These are phyloP conservation scores for Microcaecilia unicolor DNA, from an alignment of 2,797 vertebrate species.

Conservation along the genomic window DNA sequence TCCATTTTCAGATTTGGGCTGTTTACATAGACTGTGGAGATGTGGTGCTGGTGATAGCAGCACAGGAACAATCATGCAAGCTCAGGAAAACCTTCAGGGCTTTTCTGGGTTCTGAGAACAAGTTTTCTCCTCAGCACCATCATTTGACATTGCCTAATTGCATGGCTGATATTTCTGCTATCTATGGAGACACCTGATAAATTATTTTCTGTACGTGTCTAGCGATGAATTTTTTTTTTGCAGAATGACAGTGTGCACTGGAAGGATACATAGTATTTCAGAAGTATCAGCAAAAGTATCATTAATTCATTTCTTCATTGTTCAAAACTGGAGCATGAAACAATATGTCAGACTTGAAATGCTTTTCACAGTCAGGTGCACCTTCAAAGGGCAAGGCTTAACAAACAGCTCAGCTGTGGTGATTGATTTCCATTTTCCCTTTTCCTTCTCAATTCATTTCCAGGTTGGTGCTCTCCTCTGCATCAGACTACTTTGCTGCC, in stretches of 20 bases:
- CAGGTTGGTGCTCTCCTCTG: slow-evolving; percentile 90
- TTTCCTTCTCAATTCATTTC: neutral
- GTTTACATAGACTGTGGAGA: too few species aligned
- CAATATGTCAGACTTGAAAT: slow-evolving; percentile 23
- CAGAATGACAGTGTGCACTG: slow-evolving; percentile 17
- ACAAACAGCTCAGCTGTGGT: slow-evolving; percentile 9
- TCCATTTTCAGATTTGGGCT: too few species aligned
- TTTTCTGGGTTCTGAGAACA: too few species aligned
- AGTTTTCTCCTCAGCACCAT: too few species aligned
- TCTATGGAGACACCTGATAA: too few species aligned
- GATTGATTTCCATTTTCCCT: slow-evolving; percentile 4
- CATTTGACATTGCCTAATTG: too few species aligned
- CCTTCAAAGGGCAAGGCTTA: slow-evolving; percentile 21
- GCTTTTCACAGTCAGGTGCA: slow-evolving; percentile 10
- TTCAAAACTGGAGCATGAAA: slow-evolving; percentile 19
- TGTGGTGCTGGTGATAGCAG: too few species aligned
- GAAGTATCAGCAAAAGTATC: slow-evolving; percentile 27
- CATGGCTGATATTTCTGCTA: too few species aligned
- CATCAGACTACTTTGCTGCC: slow-evolving; percentile 96
- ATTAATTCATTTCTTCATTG: slow-evolving; percentile 34
- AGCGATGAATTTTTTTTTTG: slow-evolving; percentile 4
- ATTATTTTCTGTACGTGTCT: too few species aligned
- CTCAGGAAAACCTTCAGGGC: too few species aligned
- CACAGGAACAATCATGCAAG: too few species aligned
- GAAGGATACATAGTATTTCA: slow-evolving; percentile 26